Evolutionary conservation across 2,888 invertebrate species (phyloP), one percentile per base, ranked within the genome.

Genomic region (Cheilosia grossa): DNA sequence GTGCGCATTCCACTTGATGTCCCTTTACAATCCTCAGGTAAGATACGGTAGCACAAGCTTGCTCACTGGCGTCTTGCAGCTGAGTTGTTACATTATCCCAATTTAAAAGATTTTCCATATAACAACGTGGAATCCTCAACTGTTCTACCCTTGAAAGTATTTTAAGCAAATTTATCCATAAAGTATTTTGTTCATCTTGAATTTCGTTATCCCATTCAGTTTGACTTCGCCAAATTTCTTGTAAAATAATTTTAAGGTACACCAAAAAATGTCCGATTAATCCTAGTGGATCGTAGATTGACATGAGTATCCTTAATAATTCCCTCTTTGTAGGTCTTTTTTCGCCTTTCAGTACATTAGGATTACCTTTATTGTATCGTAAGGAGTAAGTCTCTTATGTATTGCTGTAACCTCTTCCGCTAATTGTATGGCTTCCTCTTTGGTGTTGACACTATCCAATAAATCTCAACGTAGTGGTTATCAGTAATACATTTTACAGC

Each of bases 281-380:
- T 4, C 89, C 89, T 0, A 89, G 51, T 0, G 90, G 90, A 51
- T 91, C 89, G 63, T 88, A 90, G 0, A 89, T 56, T 1, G 88
- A 89, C 89, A 88, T 89, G 4, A 88, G 82, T 0, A 86, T 63
- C 3, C 87, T 72, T 6, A 64, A 30, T 27, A 56, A 5, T 6
- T 27, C 27, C 6, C 27, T 27, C 6, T 27, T 27, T 27, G 27
- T 6, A 27, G 27, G 27, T 27, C 27, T 27, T 6, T 27, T 27
- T 27, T 6, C 6, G 27, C 6, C 27, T 27, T 27, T 6, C 6
- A 27, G 27, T 27, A 27, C 27, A 27, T 6, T 27, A 6, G 0
- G 27, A 6, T 27, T 27, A 27, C 27, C 56, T 30, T 74, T 53
- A 7, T 24, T 66, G 15, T 21, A 53, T 7, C 24, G 33, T 10